Base-by-base conservation (phyloP, 2,113 vertebrate genomes). In the Pyrgilauda ruficollis region DNA sequence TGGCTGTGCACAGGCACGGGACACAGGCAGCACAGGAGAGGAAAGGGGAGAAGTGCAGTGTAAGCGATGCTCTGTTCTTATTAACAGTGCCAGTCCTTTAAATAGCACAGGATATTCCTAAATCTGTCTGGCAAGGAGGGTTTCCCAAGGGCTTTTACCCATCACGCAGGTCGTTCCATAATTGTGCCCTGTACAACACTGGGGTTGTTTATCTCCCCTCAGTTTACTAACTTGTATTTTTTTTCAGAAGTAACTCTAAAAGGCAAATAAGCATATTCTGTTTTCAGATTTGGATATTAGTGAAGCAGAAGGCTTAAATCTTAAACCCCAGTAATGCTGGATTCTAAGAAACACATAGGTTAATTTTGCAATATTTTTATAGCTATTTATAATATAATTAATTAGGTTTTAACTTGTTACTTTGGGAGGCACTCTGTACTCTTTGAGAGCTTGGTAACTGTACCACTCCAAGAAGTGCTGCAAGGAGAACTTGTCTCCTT, bases 111-210 rank as follows among this genome's bases (percentile, higher is more conserved):
- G 93, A 46, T 73, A 31, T 52, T 94, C 92, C 96, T 80, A 62
- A 93, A 73, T 56, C 89, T 72, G 50, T 20, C 70, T 66, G 83
- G 46, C 61, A 77, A 59, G 41, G 27, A 80, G 89, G 56, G 62
- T 62, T 94, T 93, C 87, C 93, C 94, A 49, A 85, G 83, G 64
- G 61, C 61, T 88, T 87, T 89, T 88, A 47, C 62, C 53, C 16
- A 0, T 41, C 31, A 52, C 7, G 46, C 37, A 59, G 67, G 31
- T 76, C 16, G 9, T 70, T 84, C 68, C 72, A 80, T 50, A 30
- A 16, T 4, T 43, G 56, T 53, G 50, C 35, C 33, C 58, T 61
- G 55, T 53, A 50, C 41, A 10, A 78, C 67, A 13, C 15, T 9
- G 41, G 61, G 50, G 44, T 20, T 24, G n/a, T 73, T 68, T 49